A percentile compares a stretch with the other conserved stretches of the same genome.
These are phyloP conservation scores for Cyclura pinguis DNA, from an alignment of 2,797 vertebrate species.

Conservation along the genomic window DNA sequence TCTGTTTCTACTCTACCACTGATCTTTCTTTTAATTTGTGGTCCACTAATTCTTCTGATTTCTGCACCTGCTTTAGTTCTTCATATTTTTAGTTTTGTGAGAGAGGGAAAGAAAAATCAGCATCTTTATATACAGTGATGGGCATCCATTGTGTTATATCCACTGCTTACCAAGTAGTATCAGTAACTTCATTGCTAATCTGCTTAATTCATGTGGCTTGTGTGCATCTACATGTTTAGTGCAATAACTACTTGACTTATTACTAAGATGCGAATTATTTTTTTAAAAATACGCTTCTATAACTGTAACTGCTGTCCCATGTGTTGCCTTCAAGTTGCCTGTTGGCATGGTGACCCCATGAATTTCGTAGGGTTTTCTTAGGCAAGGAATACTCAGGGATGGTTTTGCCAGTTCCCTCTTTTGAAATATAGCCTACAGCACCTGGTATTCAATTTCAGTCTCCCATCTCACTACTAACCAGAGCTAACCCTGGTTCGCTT, in stretches of 20 bases:
- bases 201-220: not conserved
- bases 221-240: not conserved
- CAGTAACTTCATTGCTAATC: not conserved
- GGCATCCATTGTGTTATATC: not conserved
- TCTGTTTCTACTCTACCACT: not conserved
- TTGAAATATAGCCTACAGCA: no score
- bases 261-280: not conserved
- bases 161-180: not conserved
- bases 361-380: no score
- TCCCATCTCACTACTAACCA: no score
- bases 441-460: no score
- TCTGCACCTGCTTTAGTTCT: not conserved
- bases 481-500: no score
- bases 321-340: no score
- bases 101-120: not conserved
- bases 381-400: no score
- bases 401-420: no score
- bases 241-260: not conserved
- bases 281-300: not conserved
- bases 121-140: not conserved
- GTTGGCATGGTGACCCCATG: no score
- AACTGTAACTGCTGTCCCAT: not conserved
- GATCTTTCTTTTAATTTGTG: not conserved
- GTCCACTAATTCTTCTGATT: not conserved
- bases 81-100: not conserved